These are phyloP conservation scores for Poeciliopsis presidionis DNA, from an alignment of 2,797 vertebrate genomes.

Conservation along the genomic window DNA sequence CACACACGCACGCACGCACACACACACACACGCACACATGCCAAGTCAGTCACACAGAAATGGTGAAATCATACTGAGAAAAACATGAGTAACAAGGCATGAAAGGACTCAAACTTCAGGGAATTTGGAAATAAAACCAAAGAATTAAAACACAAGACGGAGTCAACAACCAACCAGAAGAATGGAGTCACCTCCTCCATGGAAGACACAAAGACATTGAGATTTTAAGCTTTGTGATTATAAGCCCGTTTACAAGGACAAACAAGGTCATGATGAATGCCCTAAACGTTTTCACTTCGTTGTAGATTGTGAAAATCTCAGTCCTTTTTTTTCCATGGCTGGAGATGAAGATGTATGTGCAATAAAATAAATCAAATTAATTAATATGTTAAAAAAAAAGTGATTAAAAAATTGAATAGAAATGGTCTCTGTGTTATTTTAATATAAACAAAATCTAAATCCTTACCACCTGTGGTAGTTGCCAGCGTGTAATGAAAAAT, in stretches of 20 bases:
- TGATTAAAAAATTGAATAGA: slow-evolving; percentile 30
- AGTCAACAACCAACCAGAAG: slow-evolving; percentile 59
- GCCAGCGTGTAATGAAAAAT: slow-evolving; percentile 87
- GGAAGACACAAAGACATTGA: slow-evolving; percentile 60
- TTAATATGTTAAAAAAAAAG: slow-evolving; percentile 50
- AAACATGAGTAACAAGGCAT: slow-evolving; percentile 51
- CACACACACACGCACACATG: neutral
- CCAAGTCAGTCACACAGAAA: slow-evolving; percentile 32
- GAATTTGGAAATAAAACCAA: slow-evolving; percentile 49
- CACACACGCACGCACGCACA: neutral
- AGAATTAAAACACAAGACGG: slow-evolving; percentile 47
- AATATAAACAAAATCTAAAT: slow-evolving; percentile 77
- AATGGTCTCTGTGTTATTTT: slow-evolving; percentile 53
- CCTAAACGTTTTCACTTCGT: neutral
- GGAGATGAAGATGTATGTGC: slow-evolving; percentile 49
- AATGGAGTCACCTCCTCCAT: slow-evolving; percentile 59
- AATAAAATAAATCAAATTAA: slow-evolving; percentile 18
- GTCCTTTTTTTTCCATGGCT: slow-evolving; percentile 73
- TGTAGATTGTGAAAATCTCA: neutral
- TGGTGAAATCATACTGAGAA: slow-evolving; percentile 27
- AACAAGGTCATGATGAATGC: neutral
- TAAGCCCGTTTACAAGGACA: neutral
- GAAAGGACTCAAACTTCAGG: slow-evolving; percentile 40
- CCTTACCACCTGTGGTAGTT: slow-evolving; percentile 86
- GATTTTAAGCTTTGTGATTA: neutral